A percentile compares a stretch with the other conserved stretches of the same genome.
phyloP scores from a whole-genome alignment of 1,140 invertebrate species.

The Heterodera schachtii region DNA sequence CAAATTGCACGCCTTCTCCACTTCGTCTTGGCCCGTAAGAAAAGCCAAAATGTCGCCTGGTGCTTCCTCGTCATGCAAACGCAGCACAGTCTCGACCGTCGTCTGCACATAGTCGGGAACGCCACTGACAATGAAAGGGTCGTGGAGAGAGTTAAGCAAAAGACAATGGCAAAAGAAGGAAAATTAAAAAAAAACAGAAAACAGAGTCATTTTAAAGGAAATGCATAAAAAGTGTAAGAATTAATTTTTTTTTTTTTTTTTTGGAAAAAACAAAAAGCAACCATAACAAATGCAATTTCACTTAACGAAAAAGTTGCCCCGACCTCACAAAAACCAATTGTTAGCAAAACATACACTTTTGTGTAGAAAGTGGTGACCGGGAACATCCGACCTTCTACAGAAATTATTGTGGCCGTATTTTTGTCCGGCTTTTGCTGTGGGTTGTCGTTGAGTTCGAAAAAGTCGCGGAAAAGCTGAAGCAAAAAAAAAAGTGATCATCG shows the following conservation, averaged over 20 bases:
- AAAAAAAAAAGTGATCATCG: slow-evolving; percentile 2
- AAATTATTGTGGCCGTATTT: slow-evolving; percentile 78
- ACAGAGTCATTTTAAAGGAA: too few species aligned
- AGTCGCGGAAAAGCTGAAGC: slow-evolving; percentile 73
- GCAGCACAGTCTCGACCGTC: slow-evolving; percentile 82
- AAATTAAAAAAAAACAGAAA: too few species aligned
- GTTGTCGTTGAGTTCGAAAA: slow-evolving; percentile 79
- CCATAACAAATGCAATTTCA: too few species aligned
- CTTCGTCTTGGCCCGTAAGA: slow-evolving; percentile 90
- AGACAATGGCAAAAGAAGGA: background rate
- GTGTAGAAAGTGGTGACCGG: slow-evolving; percentile 85
- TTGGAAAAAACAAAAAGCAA: too few species aligned
- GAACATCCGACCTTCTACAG: slow-evolving; percentile 83
- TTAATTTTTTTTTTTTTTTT: too few species aligned
- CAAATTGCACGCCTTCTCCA: slow-evolving; percentile 68
- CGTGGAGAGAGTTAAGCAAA: too few species aligned
- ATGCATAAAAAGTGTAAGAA: too few species aligned
- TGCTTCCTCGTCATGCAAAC: slow-evolving; percentile 81
- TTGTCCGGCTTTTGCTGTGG: slow-evolving; percentile 69
- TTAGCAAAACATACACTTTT: slow-evolving; percentile 67
- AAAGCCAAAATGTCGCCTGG: slow-evolving; percentile 87
- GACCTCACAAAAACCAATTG: too few species aligned
- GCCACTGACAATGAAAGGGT: slow-evolving; percentile 45
- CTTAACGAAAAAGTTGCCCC: too few species aligned
- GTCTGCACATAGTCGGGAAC: slow-evolving; percentile 70